phyloP scores from a whole-genome alignment of 2,113 vertebrate species.

The Cercopithecus mona region DNA sequence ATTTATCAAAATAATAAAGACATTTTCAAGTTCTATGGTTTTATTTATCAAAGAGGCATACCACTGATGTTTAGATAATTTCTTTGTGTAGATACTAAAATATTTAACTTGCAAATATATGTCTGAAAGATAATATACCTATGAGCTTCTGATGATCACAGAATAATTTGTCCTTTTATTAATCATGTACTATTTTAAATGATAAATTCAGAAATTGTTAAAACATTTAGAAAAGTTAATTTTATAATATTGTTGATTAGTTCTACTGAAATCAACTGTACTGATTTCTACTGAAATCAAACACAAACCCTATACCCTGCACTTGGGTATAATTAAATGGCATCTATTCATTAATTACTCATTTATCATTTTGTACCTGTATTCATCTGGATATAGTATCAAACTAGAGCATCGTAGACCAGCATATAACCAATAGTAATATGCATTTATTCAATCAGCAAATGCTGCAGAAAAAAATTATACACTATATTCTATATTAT shows the following conservation, averaged over 20 bases:
- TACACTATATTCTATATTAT: no score
- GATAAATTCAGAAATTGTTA: background rate
- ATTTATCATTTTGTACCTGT: background rate
- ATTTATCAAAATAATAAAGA: background rate
- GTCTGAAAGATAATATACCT: background rate
- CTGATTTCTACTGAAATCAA: background rate
- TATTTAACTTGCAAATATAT: background rate
- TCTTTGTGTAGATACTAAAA: background rate
- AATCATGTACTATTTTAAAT: background rate
- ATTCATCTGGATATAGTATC: background rate
- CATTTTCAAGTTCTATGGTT: background rate
- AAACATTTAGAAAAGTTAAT: background rate
- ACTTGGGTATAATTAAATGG: background rate
- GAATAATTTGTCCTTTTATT: background rate
- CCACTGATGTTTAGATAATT: background rate
- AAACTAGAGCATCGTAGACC: background rate
- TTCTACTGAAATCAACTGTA: background rate
- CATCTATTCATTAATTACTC: background rate
- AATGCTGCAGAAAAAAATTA: background rate
- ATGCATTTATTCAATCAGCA: background rate
- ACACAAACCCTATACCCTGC: background rate
- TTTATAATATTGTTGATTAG: background rate
- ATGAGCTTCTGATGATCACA: background rate
- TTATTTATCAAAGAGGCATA: background rate
- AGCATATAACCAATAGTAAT: background rate